phyloP scores from a whole-genome alignment of 2,113 vertebrate genomes.

The Hypocryptadius cinnamomeus region DNA sequence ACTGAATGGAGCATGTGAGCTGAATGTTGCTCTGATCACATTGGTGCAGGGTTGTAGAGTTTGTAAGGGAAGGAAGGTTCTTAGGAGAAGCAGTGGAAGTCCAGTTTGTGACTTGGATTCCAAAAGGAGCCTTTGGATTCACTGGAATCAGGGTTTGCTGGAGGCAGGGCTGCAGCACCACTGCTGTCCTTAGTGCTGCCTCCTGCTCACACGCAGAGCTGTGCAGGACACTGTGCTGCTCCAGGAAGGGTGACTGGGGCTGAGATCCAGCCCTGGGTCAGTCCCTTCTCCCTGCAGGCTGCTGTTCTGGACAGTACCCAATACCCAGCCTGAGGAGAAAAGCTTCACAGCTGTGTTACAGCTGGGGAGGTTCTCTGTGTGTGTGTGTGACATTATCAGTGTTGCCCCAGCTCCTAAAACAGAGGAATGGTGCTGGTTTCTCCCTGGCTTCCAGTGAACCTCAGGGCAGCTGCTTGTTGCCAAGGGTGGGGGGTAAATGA shows the following conservation, averaged over 20 bases:
- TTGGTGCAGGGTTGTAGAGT: not conserved
- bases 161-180: not conserved
- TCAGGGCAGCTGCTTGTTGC: not conserved
- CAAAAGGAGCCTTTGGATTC: not conserved
- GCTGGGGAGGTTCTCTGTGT: rapidly evolving
- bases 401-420: not conserved
- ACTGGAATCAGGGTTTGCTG: not conserved
- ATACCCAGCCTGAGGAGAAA: not conserved
- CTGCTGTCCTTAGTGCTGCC: not conserved
- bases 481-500: not conserved
- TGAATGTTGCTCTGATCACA: not conserved
- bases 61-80: not conserved
- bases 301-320: not conserved
- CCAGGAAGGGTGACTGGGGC: not conserved
- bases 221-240: not conserved
- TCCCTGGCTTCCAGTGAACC: not conserved
- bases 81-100: not conserved
- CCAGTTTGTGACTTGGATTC: not conserved
- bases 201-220: not conserved
- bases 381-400: not conserved
- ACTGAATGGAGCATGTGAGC: not conserved
- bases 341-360: not conserved
- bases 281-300: not conserved
- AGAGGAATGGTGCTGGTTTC: not conserved
- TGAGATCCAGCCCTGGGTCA: rapidly evolving